Evolutionary conservation across 2,888 invertebrate species (phyloP).

Genomic region (Epirrhoe alternata): DNA sequence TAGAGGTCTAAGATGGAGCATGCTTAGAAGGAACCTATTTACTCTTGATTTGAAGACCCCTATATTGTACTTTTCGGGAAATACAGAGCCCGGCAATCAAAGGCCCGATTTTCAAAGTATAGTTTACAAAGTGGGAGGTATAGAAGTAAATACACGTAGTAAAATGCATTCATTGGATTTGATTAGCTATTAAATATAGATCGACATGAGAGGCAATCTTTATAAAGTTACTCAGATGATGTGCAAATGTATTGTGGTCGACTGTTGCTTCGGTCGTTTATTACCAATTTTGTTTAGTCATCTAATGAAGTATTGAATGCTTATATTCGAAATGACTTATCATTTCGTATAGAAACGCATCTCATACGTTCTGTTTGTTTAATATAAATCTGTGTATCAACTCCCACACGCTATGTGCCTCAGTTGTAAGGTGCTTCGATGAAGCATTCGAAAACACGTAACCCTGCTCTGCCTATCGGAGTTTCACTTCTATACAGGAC

Average conservation of each 20-base stretch:
- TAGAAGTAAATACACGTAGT: constrained; percentile 1
- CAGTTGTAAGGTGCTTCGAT: constrained; percentile 7
- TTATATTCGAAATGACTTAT: constrained; percentile 43
- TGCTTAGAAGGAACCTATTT: no score
- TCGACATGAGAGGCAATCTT: constrained; percentile 31
- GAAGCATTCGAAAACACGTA: neutral
- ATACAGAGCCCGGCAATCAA: no score
- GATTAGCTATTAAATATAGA: constrained; percentile 32
- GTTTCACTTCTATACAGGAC: constrained; percentile 8
- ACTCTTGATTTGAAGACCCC: no score
- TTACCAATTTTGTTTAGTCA: constrained; percentile 73
- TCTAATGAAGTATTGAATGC: constrained; percentile 80
- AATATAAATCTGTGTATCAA: neutral
- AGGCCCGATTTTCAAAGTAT: no score
- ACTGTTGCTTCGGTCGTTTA: constrained; percentile 64
- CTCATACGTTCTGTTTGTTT: constrained; percentile 1
- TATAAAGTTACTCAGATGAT: constrained; percentile 47
- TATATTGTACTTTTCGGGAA: no score
- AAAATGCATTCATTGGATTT: constrained; percentile 11
- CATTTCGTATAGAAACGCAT: constrained; percentile 11
- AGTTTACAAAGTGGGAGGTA: neutral
- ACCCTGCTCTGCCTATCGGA: neutral
- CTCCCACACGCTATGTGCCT: neutral
- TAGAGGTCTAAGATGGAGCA: no score
- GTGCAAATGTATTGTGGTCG: constrained; percentile 62